phyloP scores from a whole-genome alignment of 2,797 vertebrate genomes.

The Anguilla obscura region DNA sequence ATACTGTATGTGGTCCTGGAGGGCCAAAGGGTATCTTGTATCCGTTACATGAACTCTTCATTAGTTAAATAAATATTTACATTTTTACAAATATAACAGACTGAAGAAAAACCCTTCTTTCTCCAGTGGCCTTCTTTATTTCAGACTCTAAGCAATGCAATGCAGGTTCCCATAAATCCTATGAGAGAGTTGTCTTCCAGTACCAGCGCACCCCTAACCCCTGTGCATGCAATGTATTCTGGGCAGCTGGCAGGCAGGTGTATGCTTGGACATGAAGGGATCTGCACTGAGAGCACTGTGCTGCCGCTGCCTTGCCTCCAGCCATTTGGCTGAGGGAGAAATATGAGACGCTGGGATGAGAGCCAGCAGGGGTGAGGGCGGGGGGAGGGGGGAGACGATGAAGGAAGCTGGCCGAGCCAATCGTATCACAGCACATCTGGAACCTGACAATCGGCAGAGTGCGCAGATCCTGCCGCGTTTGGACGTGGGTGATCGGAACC shows the following conservation, averaged over 20 bases:
- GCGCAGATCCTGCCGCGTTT: conserved; percentile 46
- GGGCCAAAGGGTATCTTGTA: background rate
- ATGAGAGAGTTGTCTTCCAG: background rate
- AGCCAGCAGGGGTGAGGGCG: conserved; percentile 45
- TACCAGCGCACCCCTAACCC: background rate
- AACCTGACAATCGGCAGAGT: conserved; percentile 58
- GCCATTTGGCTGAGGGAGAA: conserved; percentile 55
- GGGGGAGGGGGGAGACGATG: conserved; percentile 4
- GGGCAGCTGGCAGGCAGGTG: conserved; percentile 61
- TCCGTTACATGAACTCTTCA: background rate
- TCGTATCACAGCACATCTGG: conserved; percentile 68
- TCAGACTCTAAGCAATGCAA: background rate
- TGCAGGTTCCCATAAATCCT: background rate
- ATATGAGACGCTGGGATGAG: conserved; percentile 51
- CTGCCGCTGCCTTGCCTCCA: conserved; percentile 30
- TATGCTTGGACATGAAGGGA: conserved; percentile 49
- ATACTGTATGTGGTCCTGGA: background rate
- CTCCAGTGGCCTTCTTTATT: background rate
- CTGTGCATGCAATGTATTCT: conserved; percentile 3
- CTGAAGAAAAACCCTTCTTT: background rate
- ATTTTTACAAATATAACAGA: background rate
- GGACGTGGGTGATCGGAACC: conserved; percentile 45
- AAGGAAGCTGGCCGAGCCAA: conserved; percentile 46
- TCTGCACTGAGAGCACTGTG: conserved; percentile 46
- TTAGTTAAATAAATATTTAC: background rate